Base-by-base conservation (phyloP, 1,140 invertebrate species). In the Drosophila kikkawai region DNA sequence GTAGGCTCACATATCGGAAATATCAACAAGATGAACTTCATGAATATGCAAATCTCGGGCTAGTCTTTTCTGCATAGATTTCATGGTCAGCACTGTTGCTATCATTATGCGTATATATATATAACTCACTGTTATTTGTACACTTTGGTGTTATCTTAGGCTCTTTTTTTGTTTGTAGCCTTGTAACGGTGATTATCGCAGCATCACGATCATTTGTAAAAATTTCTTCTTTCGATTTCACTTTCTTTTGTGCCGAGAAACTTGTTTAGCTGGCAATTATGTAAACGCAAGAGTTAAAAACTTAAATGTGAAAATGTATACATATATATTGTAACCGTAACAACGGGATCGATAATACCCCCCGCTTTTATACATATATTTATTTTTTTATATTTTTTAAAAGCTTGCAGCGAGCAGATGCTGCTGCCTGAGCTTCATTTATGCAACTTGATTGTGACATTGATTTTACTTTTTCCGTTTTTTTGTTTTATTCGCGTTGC, bases 161-260 rank as follows among this genome's bases (percentile, higher is more conserved):
- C 71, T 59, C 8, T 34, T 34, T 34, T 26, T 48, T 15, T 48
- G 55, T 74, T 57, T 42, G 15, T 51, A 45, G 36, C 22, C 58
- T 55, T 55, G 53, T 55, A 55, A 55, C 53, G 34, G 53, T 9
- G 51, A 80, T 51, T 47, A 51, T 47, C 56, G 55, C 48, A 59
- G 42, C 58, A 47, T 56, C 60, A 63, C 32, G 37, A 74, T 47
- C 41, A 50, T 51, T 61, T 55, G 68, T 55, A 41, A 68, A 80
- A 82, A 66, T 79, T 74, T 78, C 80, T 82, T 83, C 56, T 80
- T 75, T 65, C 80, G 84, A 87, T 86, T 86, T 86, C 83, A 87
- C 83, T 87, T 87, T 87, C 79, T 51, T 83, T 65, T 37, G 58
- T 76, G 73, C 53, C 53, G 39, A 51, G 67, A 76, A 86, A 87